A percentile compares a stretch with the other conserved stretches of the same genome.
Conservation (phyloP, 2,113 vertebrate species). For the Neoarius graeffei region DNA sequence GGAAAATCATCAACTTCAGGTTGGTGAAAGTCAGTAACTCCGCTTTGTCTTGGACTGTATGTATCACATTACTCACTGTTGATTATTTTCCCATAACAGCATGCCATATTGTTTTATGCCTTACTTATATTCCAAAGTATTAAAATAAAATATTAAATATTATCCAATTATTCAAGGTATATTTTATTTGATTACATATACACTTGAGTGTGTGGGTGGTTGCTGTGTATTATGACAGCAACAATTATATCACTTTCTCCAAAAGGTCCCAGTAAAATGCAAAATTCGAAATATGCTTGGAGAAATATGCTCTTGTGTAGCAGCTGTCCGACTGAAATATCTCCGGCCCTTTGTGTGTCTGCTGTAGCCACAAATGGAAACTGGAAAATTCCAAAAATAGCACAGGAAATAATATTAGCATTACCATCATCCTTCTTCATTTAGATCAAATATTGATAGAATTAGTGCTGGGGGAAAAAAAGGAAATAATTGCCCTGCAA, state of each 20-base stretch:
- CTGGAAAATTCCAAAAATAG: conserved; percentile 44
- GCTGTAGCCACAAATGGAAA: conserved; percentile 34
- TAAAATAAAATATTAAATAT: background rate
- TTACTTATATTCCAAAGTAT: background rate
- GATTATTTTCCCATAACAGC: background rate
- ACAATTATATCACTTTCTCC: background rate
- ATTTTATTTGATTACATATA: background rate
- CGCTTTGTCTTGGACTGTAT: background rate
- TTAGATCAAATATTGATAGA: conserved; percentile 41
- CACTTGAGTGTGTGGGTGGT: background rate
- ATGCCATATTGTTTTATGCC: background rate
- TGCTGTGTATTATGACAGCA: background rate
- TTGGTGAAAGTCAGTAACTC: background rate
- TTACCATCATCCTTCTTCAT: conserved; percentile 29
- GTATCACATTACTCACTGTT: background rate
- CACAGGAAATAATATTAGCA: conserved; percentile 38
- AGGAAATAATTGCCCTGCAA: conserved; percentile 1
- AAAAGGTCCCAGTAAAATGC: background rate
- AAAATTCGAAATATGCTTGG: background rate
- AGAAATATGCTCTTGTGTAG: background rate
- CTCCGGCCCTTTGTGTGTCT: conserved; percentile 12
- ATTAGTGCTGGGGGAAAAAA: conserved; percentile 14
- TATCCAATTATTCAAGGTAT: background rate
- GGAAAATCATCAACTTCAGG: background rate
- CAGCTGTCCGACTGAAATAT: conserved; percentile 37